Evolutionary conservation across 2,888 invertebrate genomes (phyloP), one percentile per base, ranked within the genome.

Genomic region (Meiosimyza decipiens): DNA sequence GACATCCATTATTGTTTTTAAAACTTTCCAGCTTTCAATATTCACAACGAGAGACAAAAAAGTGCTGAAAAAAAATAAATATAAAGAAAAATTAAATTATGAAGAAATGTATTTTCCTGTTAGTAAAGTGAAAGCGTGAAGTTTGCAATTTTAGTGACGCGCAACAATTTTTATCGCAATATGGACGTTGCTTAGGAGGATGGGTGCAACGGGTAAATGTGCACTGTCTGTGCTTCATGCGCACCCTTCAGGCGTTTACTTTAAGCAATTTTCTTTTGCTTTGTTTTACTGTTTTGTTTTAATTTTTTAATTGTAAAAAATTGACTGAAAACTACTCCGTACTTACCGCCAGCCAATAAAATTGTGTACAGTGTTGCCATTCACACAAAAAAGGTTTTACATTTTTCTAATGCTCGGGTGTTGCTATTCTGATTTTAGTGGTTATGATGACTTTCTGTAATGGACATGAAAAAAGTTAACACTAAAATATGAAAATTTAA

Each of bases 111-210:
- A 64, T 64, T 71, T 64, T 59, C 52, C 59, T 60, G 18, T 28
- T 18, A 67, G 18, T 59, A 28, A 59, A 73, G 73, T 73, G 73
- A 73, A 73, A 73, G 73, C 73, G 73, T 73, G 52, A 73, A 73
- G 22, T 71, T 50, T 59, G n/a, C 49, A 63, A 52, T 63, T 71
- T 40, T 52, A 63, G 54, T 22, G 54, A 63, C 70, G 70, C 62
- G 52, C 69, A 33, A 33, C 51, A 28, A 50, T 40, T 40, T 40
- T 64, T 50, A 64, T 18, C 51, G 18, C 51, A 22, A 28, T 64
- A 6, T 15, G 13, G 51, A 22, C 50, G 51, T 51, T 13, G 51
- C 6, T 6, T 22, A 13, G 16, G 62, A 22, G 40, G 40, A 16
- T 62, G 18, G 40, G 50, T 28, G 51, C 50, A 49, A 18, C 3